phyloP scores from a whole-genome alignment of 2,797 vertebrate genomes.

The Pterois miles region DNA sequence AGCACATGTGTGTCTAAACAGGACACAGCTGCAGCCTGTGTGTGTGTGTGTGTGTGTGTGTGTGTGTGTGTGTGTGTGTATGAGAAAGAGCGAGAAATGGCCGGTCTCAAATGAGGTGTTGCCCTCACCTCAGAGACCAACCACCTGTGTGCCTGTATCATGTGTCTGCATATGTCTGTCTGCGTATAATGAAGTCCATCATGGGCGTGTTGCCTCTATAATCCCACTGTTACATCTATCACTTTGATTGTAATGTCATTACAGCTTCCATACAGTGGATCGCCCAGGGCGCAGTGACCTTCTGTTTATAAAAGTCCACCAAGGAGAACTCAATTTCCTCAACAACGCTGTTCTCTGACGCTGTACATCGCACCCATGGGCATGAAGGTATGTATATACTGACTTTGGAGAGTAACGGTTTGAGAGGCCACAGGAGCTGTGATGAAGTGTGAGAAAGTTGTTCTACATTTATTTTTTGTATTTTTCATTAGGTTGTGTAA shows the following conservation, averaged over 20 bases:
- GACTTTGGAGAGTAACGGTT: constrained; percentile 17
- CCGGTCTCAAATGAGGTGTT: constrained; percentile 65
- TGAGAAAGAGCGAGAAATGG: constrained; percentile 29
- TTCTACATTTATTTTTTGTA: neutral
- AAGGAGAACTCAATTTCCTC: constrained; percentile 37
- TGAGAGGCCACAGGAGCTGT: neutral
- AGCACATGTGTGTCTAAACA: constrained; percentile 69
- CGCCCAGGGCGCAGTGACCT: neutral
- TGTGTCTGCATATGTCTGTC: constrained; percentile 40
- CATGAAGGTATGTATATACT: constrained; percentile 18
- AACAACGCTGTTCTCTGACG: constrained; percentile 16
- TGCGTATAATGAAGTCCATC: constrained; percentile 24
- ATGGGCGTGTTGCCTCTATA: constrained; percentile 22
- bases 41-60: constrained; percentile 11
- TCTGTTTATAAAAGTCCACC: constrained; percentile 30
- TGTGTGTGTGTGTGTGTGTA: constrained; percentile 31
- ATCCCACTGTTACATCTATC: constrained; percentile 56
- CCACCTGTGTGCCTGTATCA: constrained; percentile 47
- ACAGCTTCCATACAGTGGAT: constrained; percentile 30
- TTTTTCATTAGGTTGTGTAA: neutral
- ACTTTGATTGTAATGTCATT: constrained; percentile 38
- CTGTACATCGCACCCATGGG: constrained; percentile 1
- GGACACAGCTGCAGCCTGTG: constrained; percentile 76
- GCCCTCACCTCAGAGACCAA: constrained; percentile 64
- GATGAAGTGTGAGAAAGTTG: constrained; percentile 1